These are phyloP conservation scores for Drosophila koepferae DNA, from an alignment of 2,888 invertebrate species.

Conservation along the genomic window DNA sequence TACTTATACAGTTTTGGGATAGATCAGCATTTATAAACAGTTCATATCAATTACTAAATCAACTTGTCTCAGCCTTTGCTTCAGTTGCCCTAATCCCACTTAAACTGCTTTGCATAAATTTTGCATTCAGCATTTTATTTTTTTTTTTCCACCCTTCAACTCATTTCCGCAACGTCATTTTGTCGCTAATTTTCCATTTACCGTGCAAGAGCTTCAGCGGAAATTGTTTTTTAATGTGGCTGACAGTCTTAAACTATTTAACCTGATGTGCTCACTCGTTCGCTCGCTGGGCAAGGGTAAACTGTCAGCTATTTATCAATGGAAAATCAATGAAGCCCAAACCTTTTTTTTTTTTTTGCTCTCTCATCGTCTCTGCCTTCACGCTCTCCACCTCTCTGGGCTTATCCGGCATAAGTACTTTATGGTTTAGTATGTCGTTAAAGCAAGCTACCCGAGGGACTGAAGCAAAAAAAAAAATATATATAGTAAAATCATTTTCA, in stretches of 20 bases:
- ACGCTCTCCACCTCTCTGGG: not conserved
- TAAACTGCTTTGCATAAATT: conserved; percentile 12
- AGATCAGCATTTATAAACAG: not conserved
- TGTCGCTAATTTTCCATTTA: conserved; percentile 33
- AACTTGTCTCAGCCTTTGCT: not conserved
- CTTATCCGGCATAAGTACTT: conserved; percentile 41
- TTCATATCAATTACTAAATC: not conserved
- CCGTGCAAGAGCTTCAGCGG: conserved; percentile 60
- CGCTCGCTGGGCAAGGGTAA: conserved; percentile 24
- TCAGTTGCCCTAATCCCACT: not conserved
- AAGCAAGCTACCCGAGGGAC: conserved; percentile 26
- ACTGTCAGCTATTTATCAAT: conserved; percentile 74
- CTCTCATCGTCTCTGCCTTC: not conserved
- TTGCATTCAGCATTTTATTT: not conserved
- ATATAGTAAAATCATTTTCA: conserved; percentile 49
- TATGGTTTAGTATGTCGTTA: conserved; percentile 58
- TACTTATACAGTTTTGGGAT: too few relatives aligned
- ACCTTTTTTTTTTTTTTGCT: conserved; percentile 38
- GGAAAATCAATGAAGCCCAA: conserved; percentile 70
- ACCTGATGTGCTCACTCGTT: conserved; percentile 27
- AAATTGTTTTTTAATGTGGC: conserved; percentile 77
- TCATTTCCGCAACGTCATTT: conserved; percentile 6
- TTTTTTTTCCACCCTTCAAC: not conserved
- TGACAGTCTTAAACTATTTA: conserved; percentile 73
- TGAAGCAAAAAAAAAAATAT: not conserved